Evolutionary conservation across 2,797 vertebrate genomes (phyloP).

Genomic region (Margarornis squamiger): DNA sequence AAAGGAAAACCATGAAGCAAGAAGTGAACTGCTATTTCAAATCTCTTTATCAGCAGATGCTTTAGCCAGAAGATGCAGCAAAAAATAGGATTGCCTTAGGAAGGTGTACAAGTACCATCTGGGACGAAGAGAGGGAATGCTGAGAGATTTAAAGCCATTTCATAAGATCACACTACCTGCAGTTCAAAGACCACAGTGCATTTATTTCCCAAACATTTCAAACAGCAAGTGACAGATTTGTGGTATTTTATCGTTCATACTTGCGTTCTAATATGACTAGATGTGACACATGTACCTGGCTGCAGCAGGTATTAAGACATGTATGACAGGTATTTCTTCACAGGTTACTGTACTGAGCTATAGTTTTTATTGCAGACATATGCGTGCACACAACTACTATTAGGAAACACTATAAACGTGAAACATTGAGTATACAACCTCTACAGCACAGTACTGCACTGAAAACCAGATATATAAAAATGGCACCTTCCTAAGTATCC

Average conservation of each 20-base stretch:
- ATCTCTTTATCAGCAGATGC: not conserved
- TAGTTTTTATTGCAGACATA: not conserved
- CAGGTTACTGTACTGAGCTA: not conserved
- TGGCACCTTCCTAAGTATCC: not conserved
- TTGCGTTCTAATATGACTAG: not conserved
- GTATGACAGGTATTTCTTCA: not conserved
- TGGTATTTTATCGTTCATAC: not conserved
- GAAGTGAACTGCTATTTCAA: not conserved
- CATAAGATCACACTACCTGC: not conserved
- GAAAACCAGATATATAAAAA: not conserved
- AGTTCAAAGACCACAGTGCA: not conserved
- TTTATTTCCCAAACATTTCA: not conserved
- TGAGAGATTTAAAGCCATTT: not conserved
- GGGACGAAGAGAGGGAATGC: not conserved
- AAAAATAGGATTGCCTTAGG: constrained; percentile 33
- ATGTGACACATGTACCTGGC: not conserved
- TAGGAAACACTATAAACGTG: not conserved
- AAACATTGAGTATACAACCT: not conserved
- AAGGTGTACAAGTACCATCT: constrained; percentile 18
- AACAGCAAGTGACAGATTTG: constrained; percentile 4
- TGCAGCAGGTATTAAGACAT: not conserved
- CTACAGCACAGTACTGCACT: not conserved
- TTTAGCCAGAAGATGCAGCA: constrained; percentile 4
- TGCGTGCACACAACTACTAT: not conserved
- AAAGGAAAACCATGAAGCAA: not conserved